Evolutionary conservation across 1,140 invertebrate species (phyloP), one percentile per base, ranked within the genome.

Genomic region (Drosophila rufa): DNA sequence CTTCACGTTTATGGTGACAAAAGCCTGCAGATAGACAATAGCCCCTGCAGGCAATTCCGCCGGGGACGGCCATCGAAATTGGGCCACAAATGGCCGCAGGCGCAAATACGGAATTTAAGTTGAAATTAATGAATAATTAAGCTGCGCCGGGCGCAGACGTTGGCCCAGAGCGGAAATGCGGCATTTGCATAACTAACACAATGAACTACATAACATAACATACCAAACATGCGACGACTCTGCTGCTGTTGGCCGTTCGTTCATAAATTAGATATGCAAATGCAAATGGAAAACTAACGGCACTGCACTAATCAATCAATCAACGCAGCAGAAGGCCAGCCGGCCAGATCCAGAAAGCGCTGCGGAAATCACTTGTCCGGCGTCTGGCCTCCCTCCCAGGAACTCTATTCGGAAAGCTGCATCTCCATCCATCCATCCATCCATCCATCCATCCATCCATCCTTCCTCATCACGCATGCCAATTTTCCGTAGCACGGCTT

Each of bases 121-220:
- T 85, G 64, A 90, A 90, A 85, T 90, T 90, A 90, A 90, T 91
- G 85, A 85, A 91, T 90, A 90, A 90, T 90, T 90, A 90, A 85
- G 67, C 79, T 79, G 80, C 65, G 38, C 48, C 66, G 65, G 74
- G 80, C 27, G 36, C 69, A 55, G 77, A 59, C 68, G 56, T 14
- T 53, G 45, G 42, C 64, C 53, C 53, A 56, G 53, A 64, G 43
- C 85, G 85, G 85, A 90, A 90, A 55, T 91, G 79, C 79, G 61
- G 59, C 81, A 90, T 89, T 90, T 89, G 86, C 85, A 89, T 90
- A 90, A 68, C 84, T 81, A 85, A 81, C 83, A 87, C 83, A 87
- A 87, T 87, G 77, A 87, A 84, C 84, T 89, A 87, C 60, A 89
- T 79, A 36, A 36, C 33, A 36, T 11, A 36, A 9, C 8, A 9